Evolutionary conservation across 1,140 invertebrate genomes (phyloP).

Genomic region (Drosophila watanabei): DNA sequence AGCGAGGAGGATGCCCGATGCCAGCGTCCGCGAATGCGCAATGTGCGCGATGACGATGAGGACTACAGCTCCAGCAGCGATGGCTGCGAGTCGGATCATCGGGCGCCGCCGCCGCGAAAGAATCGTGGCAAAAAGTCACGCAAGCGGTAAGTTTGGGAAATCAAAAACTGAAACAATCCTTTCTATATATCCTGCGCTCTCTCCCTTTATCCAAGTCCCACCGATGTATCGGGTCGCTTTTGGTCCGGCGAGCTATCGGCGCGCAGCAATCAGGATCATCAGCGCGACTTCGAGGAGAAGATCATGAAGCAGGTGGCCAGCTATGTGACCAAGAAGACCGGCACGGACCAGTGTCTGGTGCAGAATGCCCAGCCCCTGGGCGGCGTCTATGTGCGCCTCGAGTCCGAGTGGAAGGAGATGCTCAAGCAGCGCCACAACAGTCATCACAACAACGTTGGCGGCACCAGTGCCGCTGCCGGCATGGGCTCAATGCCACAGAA

Average conservation of each 20-base stretch:
- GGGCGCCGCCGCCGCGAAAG: constrained; percentile 50
- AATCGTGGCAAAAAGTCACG: constrained; percentile 63
- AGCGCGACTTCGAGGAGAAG: constrained; percentile 92
- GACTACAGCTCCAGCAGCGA: constrained; percentile 78
- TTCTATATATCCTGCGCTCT: neutral
- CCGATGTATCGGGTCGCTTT: constrained; percentile 86
- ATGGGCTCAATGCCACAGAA: constrained; percentile 18
- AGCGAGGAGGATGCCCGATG: constrained; percentile 62
- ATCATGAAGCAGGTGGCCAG: constrained; percentile 89
- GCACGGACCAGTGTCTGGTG: constrained; percentile 63
- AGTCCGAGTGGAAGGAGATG: constrained; percentile 90
- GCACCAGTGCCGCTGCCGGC: constrained; percentile 13
- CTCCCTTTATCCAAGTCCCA: constrained; percentile 29
- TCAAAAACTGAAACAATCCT: neutral
- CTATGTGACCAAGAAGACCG: constrained; percentile 87
- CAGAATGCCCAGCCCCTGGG: constrained; percentile 85
- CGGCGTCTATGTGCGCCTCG: constrained; percentile 90
- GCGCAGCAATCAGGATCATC: constrained; percentile 94
- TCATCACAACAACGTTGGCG: constrained; percentile 59
- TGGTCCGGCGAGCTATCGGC: constrained; percentile 91
- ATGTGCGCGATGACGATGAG: constrained; percentile 46
- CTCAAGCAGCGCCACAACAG: constrained; percentile 73
- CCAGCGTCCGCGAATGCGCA: constrained; percentile 41
- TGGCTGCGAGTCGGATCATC: constrained; percentile 81
- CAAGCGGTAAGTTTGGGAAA: constrained; percentile 35